Evolutionary conservation across 2,797 vertebrate species (phyloP).

Genomic region (Ctenochaetus hawaiiensis): DNA sequence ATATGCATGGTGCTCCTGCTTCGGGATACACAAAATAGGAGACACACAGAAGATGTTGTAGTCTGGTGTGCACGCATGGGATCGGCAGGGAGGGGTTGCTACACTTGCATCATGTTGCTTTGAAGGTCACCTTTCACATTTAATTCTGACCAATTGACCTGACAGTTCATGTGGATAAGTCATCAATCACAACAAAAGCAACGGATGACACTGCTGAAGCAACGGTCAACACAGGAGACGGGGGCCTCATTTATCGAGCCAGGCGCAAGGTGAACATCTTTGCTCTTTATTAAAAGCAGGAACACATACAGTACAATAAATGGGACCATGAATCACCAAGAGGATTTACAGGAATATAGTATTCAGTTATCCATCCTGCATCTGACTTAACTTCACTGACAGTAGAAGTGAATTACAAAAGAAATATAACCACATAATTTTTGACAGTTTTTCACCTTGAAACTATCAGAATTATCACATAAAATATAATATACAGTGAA

Average conservation of each 20-base stretch:
- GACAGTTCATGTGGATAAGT: slow-evolving; percentile 63
- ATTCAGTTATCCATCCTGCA: slow-evolving; percentile 30
- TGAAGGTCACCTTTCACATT: slow-evolving; percentile 79
- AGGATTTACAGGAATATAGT: slow-evolving; percentile 40
- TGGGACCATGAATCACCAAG: slow-evolving; percentile 31
- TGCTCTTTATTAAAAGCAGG: slow-evolving; percentile 46
- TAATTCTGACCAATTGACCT: slow-evolving; percentile 78
- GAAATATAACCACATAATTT: slow-evolving; percentile 4
- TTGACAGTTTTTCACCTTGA: slow-evolving; percentile 5
- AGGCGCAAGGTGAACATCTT: slow-evolving; percentile 56
- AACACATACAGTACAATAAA: slow-evolving; percentile 30
- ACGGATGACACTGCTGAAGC: slow-evolving; percentile 59
- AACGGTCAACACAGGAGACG: slow-evolving; percentile 57
- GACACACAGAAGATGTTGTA: slow-evolving; percentile 34
- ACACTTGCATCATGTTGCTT: slow-evolving; percentile 43
- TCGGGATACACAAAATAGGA: slow-evolving; percentile 52
- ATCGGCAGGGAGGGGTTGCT: slow-evolving; percentile 4
- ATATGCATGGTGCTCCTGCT: slow-evolving; percentile 72
- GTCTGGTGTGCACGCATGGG: slow-evolving; percentile 22
- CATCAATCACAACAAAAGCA: slow-evolving; percentile 74
- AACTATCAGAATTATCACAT: slow-evolving; percentile 32
- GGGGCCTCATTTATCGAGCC: slow-evolving; percentile 70
- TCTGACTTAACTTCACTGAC: slow-evolving; percentile 27
- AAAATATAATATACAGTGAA: slow-evolving; percentile 14
- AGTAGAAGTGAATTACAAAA: slow-evolving; percentile 26